phyloP scores from a whole-genome alignment of 1,140 invertebrate species.

The Solenopsis fugax region DNA sequence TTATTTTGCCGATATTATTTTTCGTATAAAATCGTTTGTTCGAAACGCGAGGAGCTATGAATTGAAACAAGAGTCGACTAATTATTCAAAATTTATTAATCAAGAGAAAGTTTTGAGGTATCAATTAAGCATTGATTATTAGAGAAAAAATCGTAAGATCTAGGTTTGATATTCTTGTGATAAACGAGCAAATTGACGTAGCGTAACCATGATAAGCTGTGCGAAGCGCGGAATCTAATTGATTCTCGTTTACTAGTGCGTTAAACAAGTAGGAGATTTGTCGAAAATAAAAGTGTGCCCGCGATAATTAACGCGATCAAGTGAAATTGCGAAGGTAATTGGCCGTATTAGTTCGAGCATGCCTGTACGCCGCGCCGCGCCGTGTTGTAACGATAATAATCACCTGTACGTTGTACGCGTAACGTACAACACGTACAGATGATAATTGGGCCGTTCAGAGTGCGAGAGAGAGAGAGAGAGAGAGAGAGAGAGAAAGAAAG shows the following conservation, averaged over 20 bases:
- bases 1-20: slow-evolving; percentile 19
- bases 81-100: slow-evolving; percentile 8
- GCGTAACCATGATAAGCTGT: not conserved
- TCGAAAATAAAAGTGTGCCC: slow-evolving; percentile 48
- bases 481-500: no score
- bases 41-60: not conserved
- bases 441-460: not conserved
- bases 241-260: not conserved
- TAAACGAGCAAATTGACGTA: not conserved
- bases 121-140: slow-evolving; percentile 20
- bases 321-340: slow-evolving; percentile 43
- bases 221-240: not conserved
- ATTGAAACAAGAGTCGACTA: not conserved
- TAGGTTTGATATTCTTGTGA: not conserved
- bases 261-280: slow-evolving; percentile 16
- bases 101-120: not conserved
- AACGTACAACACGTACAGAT: not conserved
- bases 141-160: not conserved
- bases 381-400: slow-evolving; percentile 27
- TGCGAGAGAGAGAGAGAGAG: not conserved
- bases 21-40: not conserved
- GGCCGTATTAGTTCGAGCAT: slow-evolving; percentile 30
- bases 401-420: not conserved
- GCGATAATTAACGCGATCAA: slow-evolving; percentile 25
- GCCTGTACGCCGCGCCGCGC: not conserved